These are phyloP conservation scores for Formica selysi DNA, from an alignment of 1,140 invertebrate genomes.

Conservation along the genomic window DNA sequence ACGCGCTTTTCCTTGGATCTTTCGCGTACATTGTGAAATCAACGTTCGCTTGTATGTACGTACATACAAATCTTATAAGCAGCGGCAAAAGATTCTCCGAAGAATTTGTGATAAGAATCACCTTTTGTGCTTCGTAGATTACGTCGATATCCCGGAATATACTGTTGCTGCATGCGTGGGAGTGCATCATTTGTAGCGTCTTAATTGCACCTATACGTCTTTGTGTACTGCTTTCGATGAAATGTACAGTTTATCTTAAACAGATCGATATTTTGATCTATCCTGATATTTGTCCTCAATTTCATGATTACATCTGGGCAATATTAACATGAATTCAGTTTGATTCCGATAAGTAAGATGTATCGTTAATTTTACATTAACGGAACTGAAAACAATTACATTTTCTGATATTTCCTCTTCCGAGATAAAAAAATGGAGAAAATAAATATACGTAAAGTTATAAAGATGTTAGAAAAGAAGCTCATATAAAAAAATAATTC, in stretches of 20 bases:
- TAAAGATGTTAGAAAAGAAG: conserved; percentile 6
- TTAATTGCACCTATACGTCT: conserved; percentile 7
- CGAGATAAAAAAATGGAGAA: background rate
- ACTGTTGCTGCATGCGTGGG: background rate
- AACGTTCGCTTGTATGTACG: background rate
- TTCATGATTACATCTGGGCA: conserved; percentile 3
- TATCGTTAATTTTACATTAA: conserved; percentile 11
- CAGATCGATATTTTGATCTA: background rate
- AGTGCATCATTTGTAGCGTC: background rate
- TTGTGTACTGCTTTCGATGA: background rate
- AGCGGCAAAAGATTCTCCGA: background rate
- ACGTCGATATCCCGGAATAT: conserved; percentile 2
- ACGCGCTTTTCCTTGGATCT: background rate
- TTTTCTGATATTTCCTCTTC: background rate
- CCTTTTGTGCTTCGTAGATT: background rate
- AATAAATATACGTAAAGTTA: background rate
- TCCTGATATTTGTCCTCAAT: background rate
- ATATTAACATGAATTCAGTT: background rate
- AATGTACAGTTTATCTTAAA: background rate
- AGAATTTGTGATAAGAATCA: conserved; percentile 39
- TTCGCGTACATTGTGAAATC: conserved; percentile 43
- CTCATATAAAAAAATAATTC: background rate
- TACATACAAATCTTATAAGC: conserved; percentile 14
- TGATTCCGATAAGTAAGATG: background rate
- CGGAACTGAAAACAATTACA: conserved; percentile 15